Conservation (phyloP, 2,113 vertebrate genomes). For the Alligator mississippiensis region DNA sequence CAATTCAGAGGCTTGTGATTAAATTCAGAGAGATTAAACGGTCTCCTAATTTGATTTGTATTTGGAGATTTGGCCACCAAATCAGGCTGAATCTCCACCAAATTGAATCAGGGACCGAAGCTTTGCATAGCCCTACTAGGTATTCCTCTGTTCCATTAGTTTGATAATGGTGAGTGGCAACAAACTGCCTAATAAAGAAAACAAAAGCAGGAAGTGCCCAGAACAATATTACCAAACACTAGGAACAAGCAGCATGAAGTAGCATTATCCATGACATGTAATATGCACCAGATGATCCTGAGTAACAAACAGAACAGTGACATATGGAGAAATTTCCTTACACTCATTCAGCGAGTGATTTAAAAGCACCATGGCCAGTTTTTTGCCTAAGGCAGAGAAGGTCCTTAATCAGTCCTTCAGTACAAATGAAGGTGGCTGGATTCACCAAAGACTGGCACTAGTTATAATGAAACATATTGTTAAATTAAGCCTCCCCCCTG, state of each 20-base stretch:
- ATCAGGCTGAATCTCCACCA: no score
- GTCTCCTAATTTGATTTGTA: no score
- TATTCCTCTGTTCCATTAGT: no score
- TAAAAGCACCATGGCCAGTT: background rate
- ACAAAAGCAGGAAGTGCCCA: background rate
- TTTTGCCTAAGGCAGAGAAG: background rate
- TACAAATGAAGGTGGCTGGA: background rate
- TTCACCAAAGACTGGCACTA: background rate
- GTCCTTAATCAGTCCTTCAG: background rate
- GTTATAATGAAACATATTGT: background rate
- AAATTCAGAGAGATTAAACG: no score
- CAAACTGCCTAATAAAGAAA: fast-evolving
- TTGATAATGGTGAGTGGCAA: background rate
- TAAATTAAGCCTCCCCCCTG: no score
- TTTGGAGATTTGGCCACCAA: no score
- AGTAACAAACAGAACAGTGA: background rate
- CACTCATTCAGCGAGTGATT: background rate
- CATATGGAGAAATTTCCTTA: background rate
- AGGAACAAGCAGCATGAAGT: background rate
- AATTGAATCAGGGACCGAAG: no score
- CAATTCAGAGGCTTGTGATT: no score
- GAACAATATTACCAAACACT: background rate
- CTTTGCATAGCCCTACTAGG: no score
- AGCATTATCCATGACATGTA: background rate
- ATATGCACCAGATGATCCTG: background rate